Base-by-base conservation (phyloP, 2,888 invertebrate species). In the Lissonota sp. region DNA sequence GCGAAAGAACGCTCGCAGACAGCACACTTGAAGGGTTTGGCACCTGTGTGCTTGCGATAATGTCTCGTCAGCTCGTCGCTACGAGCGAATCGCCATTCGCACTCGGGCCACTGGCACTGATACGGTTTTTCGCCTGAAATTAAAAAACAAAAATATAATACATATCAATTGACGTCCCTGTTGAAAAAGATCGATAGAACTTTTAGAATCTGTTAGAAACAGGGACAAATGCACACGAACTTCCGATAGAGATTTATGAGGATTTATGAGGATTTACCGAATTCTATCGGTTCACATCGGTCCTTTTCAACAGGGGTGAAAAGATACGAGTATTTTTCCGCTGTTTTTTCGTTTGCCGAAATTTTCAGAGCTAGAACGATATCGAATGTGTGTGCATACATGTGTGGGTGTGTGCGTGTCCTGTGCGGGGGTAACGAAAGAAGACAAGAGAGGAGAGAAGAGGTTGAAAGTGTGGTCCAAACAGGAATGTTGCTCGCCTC, bases 51-150 rank as follows among this genome's bases (percentile, higher is more conserved):
- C 93, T 99, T 99, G 90, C 99, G 95, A 94, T 98, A 98, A 93
- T 99, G 99, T 87, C 99, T 96, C 79, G 99, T 99, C 92, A 99
- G 94, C 94, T 99, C 99, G 93, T 99, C 99, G 60, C 98, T 98
- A 81, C 99, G 95, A 76, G 99, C 99, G 93, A 99, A 99, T 90
- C 98, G 95, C 99, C 99, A 99, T 92, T 98, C 98, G 93, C 99
- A 99, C 91, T 98, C 98, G 63, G 98, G 98, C 99, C 99, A 99
- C 92, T 98, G 98, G 93, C 99, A 99, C 91, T 98, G 97, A 94
- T 99, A 99, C 85, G 99, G 99, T 93, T 99, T 99, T 93, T 99
- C 99, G 88, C 99, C 99, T 98, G 94, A 7, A 94, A 94, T 39
- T 16, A 10, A 53, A 16, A 53, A 14, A 1, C 0, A 14, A 53